Evolutionary conservation across 35 echinoderm and acorn worm species (phyloP).

Genomic region (Amphiura filiformis): DNA sequence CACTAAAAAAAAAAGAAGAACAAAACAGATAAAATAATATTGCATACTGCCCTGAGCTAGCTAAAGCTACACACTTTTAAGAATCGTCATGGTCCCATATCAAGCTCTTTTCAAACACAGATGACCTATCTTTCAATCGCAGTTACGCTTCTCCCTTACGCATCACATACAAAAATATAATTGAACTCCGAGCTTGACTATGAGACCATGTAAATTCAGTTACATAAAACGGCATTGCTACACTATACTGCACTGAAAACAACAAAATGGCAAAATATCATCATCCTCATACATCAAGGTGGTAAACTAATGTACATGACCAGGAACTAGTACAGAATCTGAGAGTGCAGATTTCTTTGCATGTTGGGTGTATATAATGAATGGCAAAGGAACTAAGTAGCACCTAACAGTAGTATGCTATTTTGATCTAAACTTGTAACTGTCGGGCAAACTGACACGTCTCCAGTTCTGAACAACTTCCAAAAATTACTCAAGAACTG

Average conservation of each 20-base stretch:
- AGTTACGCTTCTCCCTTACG: not conserved
- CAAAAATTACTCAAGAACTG: no score
- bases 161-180: not conserved
- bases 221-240: not conserved
- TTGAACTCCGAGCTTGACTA: not conserved
- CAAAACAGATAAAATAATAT: not conserved
- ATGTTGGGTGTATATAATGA: no score
- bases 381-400: no score
- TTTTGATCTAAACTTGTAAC: no score
- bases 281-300: no score
- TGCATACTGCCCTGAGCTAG: not conserved
- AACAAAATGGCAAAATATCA: not conserved
- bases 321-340: no score
- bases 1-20: not conserved
- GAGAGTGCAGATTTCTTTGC: no score
- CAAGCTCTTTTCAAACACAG: not conserved
- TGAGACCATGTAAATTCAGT: not conserved
- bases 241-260: constrained; percentile 14
- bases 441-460: no score
- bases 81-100: not conserved
- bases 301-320: no score
- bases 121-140: no score
- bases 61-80: not conserved
- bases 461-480: no score
- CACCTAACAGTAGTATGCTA: no score